These are phyloP conservation scores for Lingula anatina DNA, from an alignment of 2,888 invertebrate genomes.

Conservation along the genomic window DNA sequence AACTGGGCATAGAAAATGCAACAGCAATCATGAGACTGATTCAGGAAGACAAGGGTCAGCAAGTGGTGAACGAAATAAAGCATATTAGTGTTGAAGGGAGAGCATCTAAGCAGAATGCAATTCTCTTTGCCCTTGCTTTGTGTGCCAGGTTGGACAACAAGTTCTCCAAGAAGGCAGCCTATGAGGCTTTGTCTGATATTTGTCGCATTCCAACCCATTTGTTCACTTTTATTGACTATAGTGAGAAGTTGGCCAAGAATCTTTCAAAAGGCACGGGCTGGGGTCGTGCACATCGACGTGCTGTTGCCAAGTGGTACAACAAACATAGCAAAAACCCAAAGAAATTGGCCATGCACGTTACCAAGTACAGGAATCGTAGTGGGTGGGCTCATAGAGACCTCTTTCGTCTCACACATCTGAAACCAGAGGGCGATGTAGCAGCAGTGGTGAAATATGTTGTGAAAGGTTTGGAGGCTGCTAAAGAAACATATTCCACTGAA, in stretches of 20 bases:
- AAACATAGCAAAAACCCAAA: slow-evolving; percentile 51
- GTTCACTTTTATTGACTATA: slow-evolving; percentile 62
- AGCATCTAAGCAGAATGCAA: slow-evolving; percentile 50
- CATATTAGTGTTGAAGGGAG: slow-evolving; percentile 42
- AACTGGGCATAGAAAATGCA: slow-evolving; percentile 42
- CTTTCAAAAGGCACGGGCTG: slow-evolving; percentile 53
- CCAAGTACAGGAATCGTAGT: slow-evolving; percentile 61
- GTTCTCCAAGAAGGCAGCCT: slow-evolving; percentile 57
- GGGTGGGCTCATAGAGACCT: slow-evolving; percentile 71
- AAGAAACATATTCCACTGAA: slow-evolving; percentile 13
- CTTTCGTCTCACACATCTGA: slow-evolving; percentile 49
- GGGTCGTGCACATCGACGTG: slow-evolving; percentile 64
- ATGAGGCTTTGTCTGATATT: slow-evolving; percentile 57
- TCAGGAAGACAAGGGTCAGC: slow-evolving; percentile 30
- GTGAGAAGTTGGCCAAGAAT: slow-evolving; percentile 56
- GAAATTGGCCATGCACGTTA: slow-evolving; percentile 63
- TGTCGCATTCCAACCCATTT: slow-evolving; percentile 63
- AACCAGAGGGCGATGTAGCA: slow-evolving; percentile 15
- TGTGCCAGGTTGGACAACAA: slow-evolving; percentile 56
- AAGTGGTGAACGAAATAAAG: slow-evolving; percentile 38
- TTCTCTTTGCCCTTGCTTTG: slow-evolving; percentile 64
- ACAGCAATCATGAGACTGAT: slow-evolving; percentile 38
- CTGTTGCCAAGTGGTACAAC: slow-evolving; percentile 64
- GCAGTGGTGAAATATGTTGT: slow-evolving; percentile 22
- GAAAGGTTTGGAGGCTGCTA: slow-evolving; percentile 25